Evolutionary conservation across 2,113 vertebrate species (phyloP), one percentile per base, ranked within the genome.

Genomic region (Tragelaphus imberbis): DNA sequence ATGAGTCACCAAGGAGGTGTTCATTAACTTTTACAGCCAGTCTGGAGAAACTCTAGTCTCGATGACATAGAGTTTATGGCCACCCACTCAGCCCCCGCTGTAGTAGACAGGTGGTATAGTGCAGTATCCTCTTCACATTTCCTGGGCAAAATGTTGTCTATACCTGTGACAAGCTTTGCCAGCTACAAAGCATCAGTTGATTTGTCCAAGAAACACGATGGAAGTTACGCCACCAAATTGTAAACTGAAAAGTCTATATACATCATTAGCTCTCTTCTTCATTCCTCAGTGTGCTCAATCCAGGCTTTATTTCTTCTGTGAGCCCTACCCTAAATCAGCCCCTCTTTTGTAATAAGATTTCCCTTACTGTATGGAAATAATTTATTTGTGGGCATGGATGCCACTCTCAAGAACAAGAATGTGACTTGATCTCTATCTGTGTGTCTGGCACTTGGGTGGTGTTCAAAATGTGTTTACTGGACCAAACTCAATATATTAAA

Each of bases 11-110:
- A 6, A 6, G 25, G 36, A 71, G 36, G 53, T 80, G 88, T 65
- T 96, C 71, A 94, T 92, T 98, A 95, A 97, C 95, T 96, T 96
- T 95, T 94, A 96, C 30, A 90, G 51, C 59, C 33, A 23, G 11
- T 25, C 44, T 75, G 44, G 79, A 88, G 61, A 91, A 85, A 36
- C 28, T 47, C 58, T 25, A 19, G 80, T 58, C 44, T 51, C 44
- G 15, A 16, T 2, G 25, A 9, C 51, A 80, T 27, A 77, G 33
- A 30, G 25, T 68, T 51, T 56, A 10, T 77, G 40, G 16, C 86
- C 6, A 13, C 33, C 61, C 17, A 5, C 65, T n/a, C 11, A 40
- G n/a, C 4, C 81, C 17, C n/a, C 4, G 8, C 7, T 1, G 21
- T 30, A 30, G 65, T 36, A 40, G 21, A 49, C 79, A 68, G 16